phyloP scores from a whole-genome alignment of 2,113 vertebrate species.

The Carassius auratus region DNA sequence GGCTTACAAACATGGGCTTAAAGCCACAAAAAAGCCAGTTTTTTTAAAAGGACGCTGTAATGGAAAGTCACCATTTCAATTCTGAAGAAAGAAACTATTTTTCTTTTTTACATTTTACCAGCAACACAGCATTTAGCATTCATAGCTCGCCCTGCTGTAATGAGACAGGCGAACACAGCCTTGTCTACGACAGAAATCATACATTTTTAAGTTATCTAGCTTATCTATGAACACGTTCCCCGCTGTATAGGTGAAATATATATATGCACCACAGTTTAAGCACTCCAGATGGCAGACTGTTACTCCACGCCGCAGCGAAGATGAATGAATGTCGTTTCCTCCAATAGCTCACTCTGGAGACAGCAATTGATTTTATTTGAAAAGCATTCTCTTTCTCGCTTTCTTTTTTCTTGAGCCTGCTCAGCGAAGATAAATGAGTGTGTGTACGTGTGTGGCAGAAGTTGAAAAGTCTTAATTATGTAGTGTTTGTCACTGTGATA shows the following conservation, averaged over 20 bases:
- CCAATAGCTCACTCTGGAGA: constrained; percentile 12
- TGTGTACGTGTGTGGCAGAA: constrained; percentile 9
- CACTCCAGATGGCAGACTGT: constrained; percentile 26
- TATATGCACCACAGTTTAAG: constrained; percentile 9
- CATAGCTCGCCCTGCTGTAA: neutral
- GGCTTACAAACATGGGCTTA: too few species aligned
- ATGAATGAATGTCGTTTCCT: constrained; percentile 6
- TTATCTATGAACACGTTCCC: neutral
- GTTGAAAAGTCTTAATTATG: constrained; percentile 28
- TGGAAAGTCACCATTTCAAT: neutral
- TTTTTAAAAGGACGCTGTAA: constrained; percentile 11
- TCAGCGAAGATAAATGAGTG: neutral
- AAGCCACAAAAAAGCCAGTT: neutral
- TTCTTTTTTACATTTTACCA: neutral
- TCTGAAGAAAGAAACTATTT: neutral
- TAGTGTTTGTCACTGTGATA: neutral
- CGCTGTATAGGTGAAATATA: neutral
- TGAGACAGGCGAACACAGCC: neutral
- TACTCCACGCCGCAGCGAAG: neutral
- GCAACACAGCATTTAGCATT: neutral
- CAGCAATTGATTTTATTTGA: constrained; percentile 32
- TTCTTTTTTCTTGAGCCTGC: constrained; percentile 6
- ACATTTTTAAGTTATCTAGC: constrained; percentile 11
- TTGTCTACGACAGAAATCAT: neutral
- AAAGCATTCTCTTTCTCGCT: constrained; percentile 4